These are phyloP conservation scores for Tauraco erythrolophus DNA, from an alignment of 2,113 vertebrate genomes.

Conservation along the genomic window DNA sequence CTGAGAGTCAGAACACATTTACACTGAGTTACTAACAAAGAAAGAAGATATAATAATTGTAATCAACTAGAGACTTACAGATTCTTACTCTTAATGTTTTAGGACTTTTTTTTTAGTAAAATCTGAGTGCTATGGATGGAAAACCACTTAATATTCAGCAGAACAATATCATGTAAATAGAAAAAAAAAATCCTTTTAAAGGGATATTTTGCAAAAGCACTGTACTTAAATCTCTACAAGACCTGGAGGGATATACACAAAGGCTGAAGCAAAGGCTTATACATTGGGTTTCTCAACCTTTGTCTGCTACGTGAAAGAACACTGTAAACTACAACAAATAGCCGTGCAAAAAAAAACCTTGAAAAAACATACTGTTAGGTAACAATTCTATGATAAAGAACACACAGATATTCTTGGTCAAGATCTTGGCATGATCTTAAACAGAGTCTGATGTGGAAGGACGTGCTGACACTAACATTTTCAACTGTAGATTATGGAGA, in stretches of 20 bases:
- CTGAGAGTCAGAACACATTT: background rate
- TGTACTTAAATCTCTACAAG: background rate
- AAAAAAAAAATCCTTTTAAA: background rate
- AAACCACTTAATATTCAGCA: background rate
- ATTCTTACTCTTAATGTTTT: background rate
- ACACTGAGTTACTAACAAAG: accelerated
- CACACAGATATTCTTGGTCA: background rate
- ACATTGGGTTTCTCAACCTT: background rate
- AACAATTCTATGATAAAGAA: background rate
- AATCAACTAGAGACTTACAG: background rate
- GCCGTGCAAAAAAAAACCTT: background rate
- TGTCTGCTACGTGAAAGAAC: background rate
- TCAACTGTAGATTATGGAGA: background rate
- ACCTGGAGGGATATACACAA: background rate
- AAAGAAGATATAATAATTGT: background rate
- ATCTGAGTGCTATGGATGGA: background rate
- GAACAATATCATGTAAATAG: background rate
- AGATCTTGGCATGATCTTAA: background rate
- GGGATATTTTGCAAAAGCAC: background rate
- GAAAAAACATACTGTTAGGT: background rate
- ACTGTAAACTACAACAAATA: background rate
- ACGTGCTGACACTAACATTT: background rate
- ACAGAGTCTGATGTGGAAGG: background rate
- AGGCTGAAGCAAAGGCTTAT: background rate
- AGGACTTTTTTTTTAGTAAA: background rate